Evolutionary conservation across 2,113 vertebrate species (phyloP), one percentile per base, ranked within the genome.

Genomic region (Amia ocellicauda): DNA sequence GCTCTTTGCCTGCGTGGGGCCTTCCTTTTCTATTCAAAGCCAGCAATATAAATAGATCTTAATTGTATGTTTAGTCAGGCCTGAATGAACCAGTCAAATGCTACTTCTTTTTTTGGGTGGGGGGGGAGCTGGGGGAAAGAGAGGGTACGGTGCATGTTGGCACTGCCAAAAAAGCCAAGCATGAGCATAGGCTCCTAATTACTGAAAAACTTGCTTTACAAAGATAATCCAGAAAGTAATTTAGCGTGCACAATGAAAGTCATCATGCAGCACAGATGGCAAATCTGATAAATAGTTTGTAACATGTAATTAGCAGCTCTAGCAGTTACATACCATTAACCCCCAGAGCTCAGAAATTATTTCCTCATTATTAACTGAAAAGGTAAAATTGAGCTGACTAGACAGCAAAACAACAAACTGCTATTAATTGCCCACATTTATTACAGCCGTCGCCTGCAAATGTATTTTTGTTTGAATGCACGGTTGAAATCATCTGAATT

Each of bases 161-260:
- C 63, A 69, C 78, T 84, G 80, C 75, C 61, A 69, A 75, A 68
- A 73, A 91, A 89, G 90, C 93, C n/a, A 95, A 94, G 93, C 91
- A 93, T 89, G 91, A 90, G 89, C 85, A 83, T 88, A 80, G 90
- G 89, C 89, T 79, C 83, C 93, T 98, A 95, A 97, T 98, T 97
- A 94, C 89, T 73, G n/a, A n/a, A 92, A 94, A 96, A 94, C 91
- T 97, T 96, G 93, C 93, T 94, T 94, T 95, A 94, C 93, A 93
- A 94, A 94, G 95, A 98, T 96, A 97, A 98, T 98, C 95, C 93
- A 91, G 91, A 93, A 91, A 96, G 94, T 97, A 97, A 96, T 98
- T 98, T 96, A 93, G 93, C 93, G 93, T 96, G 95, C 93, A 96
- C 93, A 95, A 94, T 86, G 84, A 86, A 84, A 81, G 80, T 75